These are phyloP conservation scores for Ophiodon elongatus DNA, from an alignment of 2,113 vertebrate genomes.

Conservation along the genomic window DNA sequence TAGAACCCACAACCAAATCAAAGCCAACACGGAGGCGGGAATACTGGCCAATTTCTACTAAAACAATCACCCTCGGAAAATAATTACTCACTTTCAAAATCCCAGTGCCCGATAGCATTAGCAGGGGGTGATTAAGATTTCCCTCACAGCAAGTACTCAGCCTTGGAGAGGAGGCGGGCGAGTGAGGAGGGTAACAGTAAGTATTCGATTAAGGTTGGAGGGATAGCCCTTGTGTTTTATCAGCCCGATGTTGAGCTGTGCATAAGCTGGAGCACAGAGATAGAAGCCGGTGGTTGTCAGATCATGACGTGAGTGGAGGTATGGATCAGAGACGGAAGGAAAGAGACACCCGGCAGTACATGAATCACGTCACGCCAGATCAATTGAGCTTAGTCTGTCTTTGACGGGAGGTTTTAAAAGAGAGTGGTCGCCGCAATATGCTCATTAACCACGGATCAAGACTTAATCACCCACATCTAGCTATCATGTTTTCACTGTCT, in stretches of 20 bases:
- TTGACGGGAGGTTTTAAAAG: conserved; percentile 52
- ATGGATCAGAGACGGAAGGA: conserved; percentile 56
- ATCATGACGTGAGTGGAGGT: conserved; percentile 60
- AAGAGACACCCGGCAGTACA: conserved; percentile 64
- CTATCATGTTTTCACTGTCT: conserved; percentile 50
- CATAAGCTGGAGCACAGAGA: conserved; percentile 42
- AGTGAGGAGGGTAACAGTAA: conserved; percentile 66
- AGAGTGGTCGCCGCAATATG: conserved; percentile 54
- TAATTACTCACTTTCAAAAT: conserved; percentile 63
- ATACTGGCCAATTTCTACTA: conserved; percentile 19
- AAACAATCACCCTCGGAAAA: conserved; percentile 41
- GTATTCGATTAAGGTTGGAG: conserved; percentile 67
- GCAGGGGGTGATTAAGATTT: conserved; percentile 71
- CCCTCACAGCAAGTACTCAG: conserved; percentile 45
- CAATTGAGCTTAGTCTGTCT: conserved; percentile 69
- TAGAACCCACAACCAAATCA: conserved; percentile 22
- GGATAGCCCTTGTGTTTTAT: conserved; percentile 80
- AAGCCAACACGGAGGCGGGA: conserved; percentile 21
- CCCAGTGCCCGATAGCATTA: conserved; percentile 40
- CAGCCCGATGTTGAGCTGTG: conserved; percentile 58
- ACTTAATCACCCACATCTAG: conserved; percentile 66
- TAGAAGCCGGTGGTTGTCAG: conserved; percentile 42
- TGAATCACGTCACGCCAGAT: conserved; percentile 75
- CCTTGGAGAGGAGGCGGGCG: conserved; percentile 41
- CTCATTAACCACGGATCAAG: conserved; percentile 66